Evolutionary conservation across 2,888 invertebrate genomes (phyloP).

Genomic region (Cepaea hortensis): DNA sequence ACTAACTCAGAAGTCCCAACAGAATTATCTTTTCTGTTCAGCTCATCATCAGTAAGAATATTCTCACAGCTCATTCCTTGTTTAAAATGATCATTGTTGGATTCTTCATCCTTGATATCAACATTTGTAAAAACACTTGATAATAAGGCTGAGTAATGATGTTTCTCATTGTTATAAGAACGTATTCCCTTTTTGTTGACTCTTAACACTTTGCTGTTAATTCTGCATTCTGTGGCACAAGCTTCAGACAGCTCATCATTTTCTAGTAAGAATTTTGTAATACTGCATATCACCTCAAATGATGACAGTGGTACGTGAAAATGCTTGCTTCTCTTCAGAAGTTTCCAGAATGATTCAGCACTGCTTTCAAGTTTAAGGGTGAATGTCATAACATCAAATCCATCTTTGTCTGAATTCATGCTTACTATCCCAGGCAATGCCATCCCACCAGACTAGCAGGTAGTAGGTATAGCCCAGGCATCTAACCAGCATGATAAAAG

Average conservation of each 20-base stretch:
- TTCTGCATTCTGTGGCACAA: neutral
- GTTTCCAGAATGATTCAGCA: conserved; percentile 15
- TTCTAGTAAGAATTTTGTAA: conserved; percentile 17
- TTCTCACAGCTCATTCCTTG: neutral
- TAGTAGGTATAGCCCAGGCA: too few species aligned
- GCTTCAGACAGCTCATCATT: neutral
- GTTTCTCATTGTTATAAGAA: neutral
- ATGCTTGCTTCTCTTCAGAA: conserved; percentile 1
- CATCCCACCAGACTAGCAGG: too few species aligned
- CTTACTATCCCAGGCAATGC: neutral
- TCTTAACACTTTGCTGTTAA: neutral
- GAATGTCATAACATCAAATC: neutral
- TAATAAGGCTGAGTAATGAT: too few species aligned
- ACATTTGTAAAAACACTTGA: neutral
- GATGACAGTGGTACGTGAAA: neutral
- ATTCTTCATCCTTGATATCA: neutral
- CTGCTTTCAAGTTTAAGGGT: neutral
- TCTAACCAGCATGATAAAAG: too few species aligned
- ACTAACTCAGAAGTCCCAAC: conserved; percentile 10
- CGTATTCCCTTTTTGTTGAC: neutral
- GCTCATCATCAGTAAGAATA: neutral
- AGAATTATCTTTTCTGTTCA: neutral
- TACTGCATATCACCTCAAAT: neutral
- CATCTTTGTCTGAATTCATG: neutral
- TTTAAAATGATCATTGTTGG: neutral